Conservation (phyloP, 2,888 invertebrate species). For the Chrysina gloriosa region DNA sequence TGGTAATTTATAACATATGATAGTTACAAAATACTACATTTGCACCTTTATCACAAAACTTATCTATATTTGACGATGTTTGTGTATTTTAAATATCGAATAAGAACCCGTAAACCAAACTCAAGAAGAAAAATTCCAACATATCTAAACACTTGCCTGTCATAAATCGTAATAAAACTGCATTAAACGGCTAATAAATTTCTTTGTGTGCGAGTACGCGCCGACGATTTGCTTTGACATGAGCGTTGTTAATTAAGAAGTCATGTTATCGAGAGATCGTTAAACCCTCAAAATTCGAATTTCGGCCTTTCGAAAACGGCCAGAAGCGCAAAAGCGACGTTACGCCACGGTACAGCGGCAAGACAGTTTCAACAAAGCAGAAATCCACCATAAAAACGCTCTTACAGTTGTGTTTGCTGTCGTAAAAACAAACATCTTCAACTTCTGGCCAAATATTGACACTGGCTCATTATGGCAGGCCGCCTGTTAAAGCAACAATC, state of each 20-base stretch:
- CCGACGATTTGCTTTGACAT: conserved; percentile 28
- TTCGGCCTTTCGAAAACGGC: background rate
- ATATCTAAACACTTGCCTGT: conserved; percentile 3
- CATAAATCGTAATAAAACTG: conserved; percentile 24
- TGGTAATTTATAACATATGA: no score
- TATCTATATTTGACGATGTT: background rate
- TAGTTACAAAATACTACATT: background rate
- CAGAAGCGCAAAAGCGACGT: background rate
- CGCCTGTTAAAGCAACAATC: conserved; percentile 55
- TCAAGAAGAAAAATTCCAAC: conserved; percentile 3
- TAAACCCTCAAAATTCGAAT: conserved; percentile 34
- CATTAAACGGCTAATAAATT: conserved; percentile 28
- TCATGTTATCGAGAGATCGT: conserved; percentile 29
- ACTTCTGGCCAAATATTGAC: conserved; percentile 53
- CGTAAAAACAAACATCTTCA: conserved; percentile 51
- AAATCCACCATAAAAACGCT: conserved; percentile 23
- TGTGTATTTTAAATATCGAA: background rate
- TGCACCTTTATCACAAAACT: conserved; percentile 4
- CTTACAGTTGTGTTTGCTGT: conserved; percentile 36
- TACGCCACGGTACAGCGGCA: conserved; percentile 6
- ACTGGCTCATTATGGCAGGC: conserved; percentile 51
- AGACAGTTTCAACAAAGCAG: conserved; percentile 22
- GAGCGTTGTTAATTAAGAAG: conserved; percentile 32
- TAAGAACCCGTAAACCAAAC: conserved; percentile 17
- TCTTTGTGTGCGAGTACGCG: background rate